Conservation (phyloP, 2,797 vertebrate genomes). For the Hippopotamyrus pictus region DNA sequence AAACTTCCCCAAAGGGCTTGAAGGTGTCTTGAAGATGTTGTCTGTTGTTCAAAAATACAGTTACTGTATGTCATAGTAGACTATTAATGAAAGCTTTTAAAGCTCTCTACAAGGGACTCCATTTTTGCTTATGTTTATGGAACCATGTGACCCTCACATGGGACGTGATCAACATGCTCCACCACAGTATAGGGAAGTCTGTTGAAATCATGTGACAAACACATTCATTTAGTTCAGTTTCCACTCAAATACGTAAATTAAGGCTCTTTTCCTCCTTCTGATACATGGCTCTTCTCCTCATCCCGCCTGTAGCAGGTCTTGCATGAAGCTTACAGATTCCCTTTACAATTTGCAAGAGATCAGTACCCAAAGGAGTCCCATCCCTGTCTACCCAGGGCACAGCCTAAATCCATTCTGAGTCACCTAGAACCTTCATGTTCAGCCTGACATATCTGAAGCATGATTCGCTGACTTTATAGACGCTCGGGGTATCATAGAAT, state of each 20-base stretch:
- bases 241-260: background rate
- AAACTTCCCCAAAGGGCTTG: background rate
- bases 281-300: background rate
- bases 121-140: background rate
- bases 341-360: constrained; percentile 11
- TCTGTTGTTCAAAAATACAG: constrained; percentile 1
- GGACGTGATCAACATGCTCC: background rate
- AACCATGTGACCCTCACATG: background rate
- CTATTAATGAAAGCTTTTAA: background rate
- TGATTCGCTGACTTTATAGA: background rate
- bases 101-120: background rate
- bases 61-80: background rate
- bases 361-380: constrained; percentile 8
- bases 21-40: background rate
- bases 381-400: background rate
- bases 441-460: background rate
- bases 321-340: background rate
- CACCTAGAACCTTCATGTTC: background rate
- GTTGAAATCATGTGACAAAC: background rate
- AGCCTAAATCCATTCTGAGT: background rate
- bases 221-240: background rate
- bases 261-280: background rate
- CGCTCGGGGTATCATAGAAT: background rate
- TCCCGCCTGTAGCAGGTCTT: background rate
- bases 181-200: background rate